Conservation (phyloP, 92 coral and sea anemone species). For the Phymanthus crucifer region DNA sequence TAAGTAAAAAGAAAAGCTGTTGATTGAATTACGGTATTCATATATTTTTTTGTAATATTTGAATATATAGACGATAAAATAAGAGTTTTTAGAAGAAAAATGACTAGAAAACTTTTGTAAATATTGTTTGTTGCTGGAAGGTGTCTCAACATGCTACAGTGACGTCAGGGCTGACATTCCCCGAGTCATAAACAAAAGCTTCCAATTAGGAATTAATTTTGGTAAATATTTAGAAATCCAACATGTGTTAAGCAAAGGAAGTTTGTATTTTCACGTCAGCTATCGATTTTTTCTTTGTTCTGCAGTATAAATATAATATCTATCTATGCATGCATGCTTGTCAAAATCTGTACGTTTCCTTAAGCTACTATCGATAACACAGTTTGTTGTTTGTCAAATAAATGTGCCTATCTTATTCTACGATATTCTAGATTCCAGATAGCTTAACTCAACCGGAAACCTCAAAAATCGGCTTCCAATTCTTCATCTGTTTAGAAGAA, state of each 20-base stretch:
- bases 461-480: not conserved
- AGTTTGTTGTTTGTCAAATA: constrained; percentile 1
- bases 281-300: constrained; percentile 1
- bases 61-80: not conserved
- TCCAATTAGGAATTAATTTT: not conserved
- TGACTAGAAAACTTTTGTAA: not conserved
- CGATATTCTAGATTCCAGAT: not conserved
- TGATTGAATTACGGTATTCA: not conserved
- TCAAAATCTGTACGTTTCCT: not conserved
- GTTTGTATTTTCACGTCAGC: not conserved
- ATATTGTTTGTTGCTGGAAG: not conserved
- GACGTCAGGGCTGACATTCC: constrained; percentile 18
- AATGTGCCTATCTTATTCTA: not conserved
- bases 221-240: constrained; percentile 9
- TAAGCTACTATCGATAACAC: not conserved
- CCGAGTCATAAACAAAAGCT: constrained; percentile 3
- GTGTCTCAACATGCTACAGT: not conserved
- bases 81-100: not conserved
- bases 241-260: not conserved
- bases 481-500: not conserved
- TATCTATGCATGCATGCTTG: constrained; percentile 1
- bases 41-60: not conserved
- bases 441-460: not conserved
- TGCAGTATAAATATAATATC: constrained; percentile 1
- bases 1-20: not conserved